Evolutionary conservation across 2,113 vertebrate genomes (phyloP).

Genomic region (Isurus oxyrinchus): DNA sequence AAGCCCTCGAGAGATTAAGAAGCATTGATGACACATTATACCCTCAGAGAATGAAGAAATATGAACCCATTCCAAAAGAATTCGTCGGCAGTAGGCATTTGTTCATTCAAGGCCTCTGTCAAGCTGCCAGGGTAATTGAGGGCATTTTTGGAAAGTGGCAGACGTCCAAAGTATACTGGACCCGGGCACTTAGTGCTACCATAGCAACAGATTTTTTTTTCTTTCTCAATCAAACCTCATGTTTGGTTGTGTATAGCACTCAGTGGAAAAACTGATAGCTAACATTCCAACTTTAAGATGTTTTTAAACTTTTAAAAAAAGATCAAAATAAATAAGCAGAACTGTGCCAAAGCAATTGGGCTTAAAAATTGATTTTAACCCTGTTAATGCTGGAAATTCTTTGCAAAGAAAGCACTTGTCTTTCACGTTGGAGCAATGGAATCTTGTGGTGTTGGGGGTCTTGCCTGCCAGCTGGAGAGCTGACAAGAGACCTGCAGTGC

Average conservation of each 20-base stretch:
- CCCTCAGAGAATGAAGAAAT: not conserved
- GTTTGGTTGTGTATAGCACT: not conserved
- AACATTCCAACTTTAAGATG: constrained; percentile 15
- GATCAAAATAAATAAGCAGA: not conserved
- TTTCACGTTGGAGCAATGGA: not conserved
- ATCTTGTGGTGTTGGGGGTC: too few species aligned
- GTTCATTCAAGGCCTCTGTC: not conserved
- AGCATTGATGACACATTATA: not conserved
- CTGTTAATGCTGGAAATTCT: not conserved
- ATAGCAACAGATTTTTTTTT: not conserved
- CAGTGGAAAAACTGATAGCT: not conserved
- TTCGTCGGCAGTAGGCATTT: not conserved
- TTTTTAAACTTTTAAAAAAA: not conserved
- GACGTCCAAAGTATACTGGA: not conserved
- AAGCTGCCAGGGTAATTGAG: constrained; percentile 24
- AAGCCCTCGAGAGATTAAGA: not conserved
- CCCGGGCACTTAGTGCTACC: not conserved
- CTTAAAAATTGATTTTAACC: not conserved
- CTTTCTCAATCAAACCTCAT: not conserved
- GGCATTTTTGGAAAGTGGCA: constrained; percentile 23
- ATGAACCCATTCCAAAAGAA: not conserved
- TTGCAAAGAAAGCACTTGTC: not conserved
- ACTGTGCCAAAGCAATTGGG: not conserved
- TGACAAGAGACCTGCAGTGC: too few species aligned
- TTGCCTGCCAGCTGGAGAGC: too few species aligned